Conservation (phyloP, 1,140 invertebrate species). For the Lordiphosa clarofinis region DNA sequence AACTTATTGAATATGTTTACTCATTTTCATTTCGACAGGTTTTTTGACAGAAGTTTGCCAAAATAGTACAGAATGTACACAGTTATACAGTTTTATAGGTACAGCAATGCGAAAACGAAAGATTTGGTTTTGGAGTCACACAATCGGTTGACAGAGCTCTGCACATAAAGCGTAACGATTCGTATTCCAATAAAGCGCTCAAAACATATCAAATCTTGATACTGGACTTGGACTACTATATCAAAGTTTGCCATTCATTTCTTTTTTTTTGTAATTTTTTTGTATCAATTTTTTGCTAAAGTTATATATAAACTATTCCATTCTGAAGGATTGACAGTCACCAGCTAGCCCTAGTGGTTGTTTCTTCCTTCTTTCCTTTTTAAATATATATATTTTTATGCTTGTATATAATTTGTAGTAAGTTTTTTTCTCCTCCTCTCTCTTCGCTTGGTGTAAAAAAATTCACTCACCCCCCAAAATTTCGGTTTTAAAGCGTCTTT, state of each 20-base stretch:
- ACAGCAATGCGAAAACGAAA: conserved; percentile 71
- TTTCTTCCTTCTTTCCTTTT: conserved; percentile 33
- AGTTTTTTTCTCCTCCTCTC: conserved; percentile 41
- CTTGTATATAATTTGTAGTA: conserved; percentile 61
- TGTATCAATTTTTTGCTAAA: conserved; percentile 41
- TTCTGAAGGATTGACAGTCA: conserved; percentile 79
- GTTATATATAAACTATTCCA: conserved; percentile 74
- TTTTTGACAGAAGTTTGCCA: conserved; percentile 49
- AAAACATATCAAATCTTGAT: conserved; percentile 10
- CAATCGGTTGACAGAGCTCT: conserved; percentile 64
- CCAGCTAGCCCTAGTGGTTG: no score
- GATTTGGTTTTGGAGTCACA: conserved; percentile 41
- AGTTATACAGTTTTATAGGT: conserved; percentile 65
- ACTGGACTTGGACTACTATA: neutral
- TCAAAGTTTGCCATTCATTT: neutral
- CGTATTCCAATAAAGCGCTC: conserved; percentile 59
- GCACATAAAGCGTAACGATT: conserved; percentile 67
- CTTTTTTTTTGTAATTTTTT: neutral
- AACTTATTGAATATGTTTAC: conserved; percentile 58
- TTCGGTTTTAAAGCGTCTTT: conserved; percentile 56
- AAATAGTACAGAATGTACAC: conserved; percentile 68
- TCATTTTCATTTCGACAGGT: conserved; percentile 12
- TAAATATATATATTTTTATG: conserved; percentile 50
- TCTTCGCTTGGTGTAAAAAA: conserved; percentile 61
- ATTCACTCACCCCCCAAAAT: conserved; percentile 23